These are phyloP conservation scores for Drosophila simulans DNA, from an alignment of 1,140 invertebrate species.

Conservation along the genomic window DNA sequence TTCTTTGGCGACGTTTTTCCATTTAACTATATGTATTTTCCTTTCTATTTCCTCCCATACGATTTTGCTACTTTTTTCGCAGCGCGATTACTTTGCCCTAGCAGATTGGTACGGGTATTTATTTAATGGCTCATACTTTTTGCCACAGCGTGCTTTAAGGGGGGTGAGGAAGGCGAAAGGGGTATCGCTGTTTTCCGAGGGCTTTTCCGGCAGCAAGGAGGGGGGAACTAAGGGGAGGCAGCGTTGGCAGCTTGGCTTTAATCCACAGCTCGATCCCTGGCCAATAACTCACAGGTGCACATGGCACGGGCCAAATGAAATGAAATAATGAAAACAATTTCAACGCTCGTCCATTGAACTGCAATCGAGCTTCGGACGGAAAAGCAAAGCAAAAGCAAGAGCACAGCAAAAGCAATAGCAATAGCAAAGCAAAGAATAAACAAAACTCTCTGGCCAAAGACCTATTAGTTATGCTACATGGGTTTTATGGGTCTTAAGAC, in stretches of 20 bases:
- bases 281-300: slow-evolving; percentile 71
- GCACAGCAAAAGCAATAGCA: neutral
- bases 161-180: neutral
- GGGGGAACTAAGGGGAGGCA: neutral
- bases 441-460: slow-evolving; percentile 62
- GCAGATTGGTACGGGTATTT: slow-evolving; percentile 56
- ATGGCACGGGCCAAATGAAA: slow-evolving; percentile 69
- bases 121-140: slow-evolving; percentile 68
- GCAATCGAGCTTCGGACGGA: slow-evolving; percentile 41
- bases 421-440: slow-evolving; percentile 31
- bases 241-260: slow-evolving; percentile 27
- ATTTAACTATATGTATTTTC: slow-evolving; percentile 10
- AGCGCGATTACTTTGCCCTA: slow-evolving; percentile 7
- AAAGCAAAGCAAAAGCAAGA: neutral
- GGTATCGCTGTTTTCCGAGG: neutral
- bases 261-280: slow-evolving; percentile 23
- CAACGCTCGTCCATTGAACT: slow-evolving; percentile 72
- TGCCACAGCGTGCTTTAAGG: slow-evolving; percentile 29
- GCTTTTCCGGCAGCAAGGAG: slow-evolving; percentile 1
- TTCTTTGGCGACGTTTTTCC: slow-evolving; percentile 43
- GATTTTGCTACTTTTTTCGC: neutral
- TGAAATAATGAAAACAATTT: slow-evolving; percentile 82
- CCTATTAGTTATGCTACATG: slow-evolving; percentile 75
- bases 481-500: slow-evolving; percentile 59
- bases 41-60: neutral